These are phyloP conservation scores for Gymnocypris eckloni DNA, from an alignment of 2,797 vertebrate species.

Conservation along the genomic window DNA sequence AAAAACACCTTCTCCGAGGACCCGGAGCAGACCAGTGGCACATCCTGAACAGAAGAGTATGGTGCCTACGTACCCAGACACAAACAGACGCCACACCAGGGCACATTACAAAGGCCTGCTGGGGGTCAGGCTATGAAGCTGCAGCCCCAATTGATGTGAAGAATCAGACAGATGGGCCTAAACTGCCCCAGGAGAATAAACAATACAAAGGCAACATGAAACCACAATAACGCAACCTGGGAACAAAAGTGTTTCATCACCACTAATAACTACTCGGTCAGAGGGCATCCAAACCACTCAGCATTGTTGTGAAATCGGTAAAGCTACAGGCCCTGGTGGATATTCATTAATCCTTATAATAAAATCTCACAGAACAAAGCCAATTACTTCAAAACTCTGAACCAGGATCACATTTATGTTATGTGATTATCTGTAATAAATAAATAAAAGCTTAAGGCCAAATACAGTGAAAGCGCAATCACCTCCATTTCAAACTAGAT, in stretches of 20 bases:
- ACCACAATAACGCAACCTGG: conserved; percentile 45
- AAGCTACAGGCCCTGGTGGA: not conserved
- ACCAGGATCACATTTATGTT: not conserved
- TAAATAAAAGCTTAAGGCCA: not conserved
- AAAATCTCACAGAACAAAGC: not conserved
- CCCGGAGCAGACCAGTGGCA: not conserved
- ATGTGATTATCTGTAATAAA: not conserved
- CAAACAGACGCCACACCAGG: conserved; percentile 29
- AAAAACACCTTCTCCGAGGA: not conserved
- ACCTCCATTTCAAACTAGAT: not conserved
- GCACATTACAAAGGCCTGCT: conserved; percentile 48
- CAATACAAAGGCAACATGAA: conserved; percentile 41
- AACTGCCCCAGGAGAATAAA: conserved; percentile 45
- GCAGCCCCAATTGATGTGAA: conserved; percentile 51
- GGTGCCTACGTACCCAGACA: not conserved
- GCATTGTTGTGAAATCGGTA: conserved; percentile 22
- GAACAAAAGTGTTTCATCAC: conserved; percentile 16
- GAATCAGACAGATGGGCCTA: conserved; percentile 57
- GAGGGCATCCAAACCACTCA: conserved; percentile 2
- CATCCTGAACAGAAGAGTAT: conserved; percentile 1
- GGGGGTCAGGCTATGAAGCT: conserved; percentile 52
- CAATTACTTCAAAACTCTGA: not conserved
- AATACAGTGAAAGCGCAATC: not conserved
- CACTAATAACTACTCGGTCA: not conserved
- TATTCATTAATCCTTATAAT: not conserved